Evolutionary conservation across 2,113 vertebrate species (phyloP).

Genomic region (Sinocyclocheilus rhinocerous): DNA sequence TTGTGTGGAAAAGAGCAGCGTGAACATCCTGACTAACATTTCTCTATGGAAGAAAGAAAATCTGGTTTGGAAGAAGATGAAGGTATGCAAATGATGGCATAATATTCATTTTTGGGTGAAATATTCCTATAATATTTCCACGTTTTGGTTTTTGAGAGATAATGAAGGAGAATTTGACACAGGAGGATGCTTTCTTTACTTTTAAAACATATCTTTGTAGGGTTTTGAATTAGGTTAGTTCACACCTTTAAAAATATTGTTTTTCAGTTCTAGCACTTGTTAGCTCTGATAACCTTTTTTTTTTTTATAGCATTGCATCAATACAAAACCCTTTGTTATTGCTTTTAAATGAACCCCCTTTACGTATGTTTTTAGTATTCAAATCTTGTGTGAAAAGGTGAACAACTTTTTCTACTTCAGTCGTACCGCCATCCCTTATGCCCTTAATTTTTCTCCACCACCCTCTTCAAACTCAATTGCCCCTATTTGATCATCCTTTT

Average conservation of each 20-base stretch:
- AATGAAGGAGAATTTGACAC: not conserved
- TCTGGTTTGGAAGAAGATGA: not conserved
- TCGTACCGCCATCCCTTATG: constrained; percentile 9
- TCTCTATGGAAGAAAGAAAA: not conserved
- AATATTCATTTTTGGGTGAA: not conserved
- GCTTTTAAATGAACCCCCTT: constrained; percentile 29
- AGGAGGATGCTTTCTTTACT: not conserved
- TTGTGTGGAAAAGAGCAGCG: not conserved
- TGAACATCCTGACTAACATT: not conserved
- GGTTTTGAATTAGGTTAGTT: not conserved
- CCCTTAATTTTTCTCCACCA: constrained; percentile 24
- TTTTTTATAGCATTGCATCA: not conserved
- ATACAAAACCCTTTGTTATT: not conserved
- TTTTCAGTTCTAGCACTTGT: not conserved
- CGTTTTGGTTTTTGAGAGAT: not conserved
- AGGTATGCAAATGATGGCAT: not conserved
- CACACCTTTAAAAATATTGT: constrained; percentile 14
- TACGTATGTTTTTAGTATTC: constrained; percentile 4
- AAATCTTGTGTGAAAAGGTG: not conserved
- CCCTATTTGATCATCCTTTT: constrained; percentile 51
- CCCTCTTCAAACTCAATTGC: constrained; percentile 40
- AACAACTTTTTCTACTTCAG: not conserved
- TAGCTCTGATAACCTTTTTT: not conserved
- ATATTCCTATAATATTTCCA: not conserved
- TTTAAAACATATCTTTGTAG: not conserved